Evolutionary conservation across 2,888 invertebrate genomes (phyloP).

Genomic region (Leptura quadrifasciata): DNA sequence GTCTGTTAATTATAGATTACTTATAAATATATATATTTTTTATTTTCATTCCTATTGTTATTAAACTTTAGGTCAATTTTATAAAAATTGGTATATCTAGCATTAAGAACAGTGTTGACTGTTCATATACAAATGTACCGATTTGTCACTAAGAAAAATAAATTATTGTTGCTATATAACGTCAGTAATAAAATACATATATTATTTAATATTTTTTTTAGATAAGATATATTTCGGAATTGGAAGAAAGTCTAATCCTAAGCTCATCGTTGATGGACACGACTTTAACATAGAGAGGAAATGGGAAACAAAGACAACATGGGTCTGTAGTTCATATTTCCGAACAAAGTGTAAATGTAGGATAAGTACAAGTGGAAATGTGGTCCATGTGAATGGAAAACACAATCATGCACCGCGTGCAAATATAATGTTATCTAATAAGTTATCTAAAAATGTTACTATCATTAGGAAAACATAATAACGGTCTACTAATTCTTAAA

Average conservation of each 20-base stretch:
- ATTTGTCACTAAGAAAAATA: no score
- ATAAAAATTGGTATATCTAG: no score
- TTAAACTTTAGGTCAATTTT: no score
- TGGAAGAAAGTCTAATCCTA: conserved; percentile 45
- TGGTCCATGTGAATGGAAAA: conserved; percentile 54
- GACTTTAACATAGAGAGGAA: conserved; percentile 61
- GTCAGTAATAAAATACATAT: background rate
- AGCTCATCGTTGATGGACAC: conserved; percentile 57
- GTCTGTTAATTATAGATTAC: no score
- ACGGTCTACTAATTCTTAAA: background rate
- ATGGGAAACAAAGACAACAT: conserved; percentile 56
- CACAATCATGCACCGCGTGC: conserved; percentile 61
- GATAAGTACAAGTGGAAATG: conserved; percentile 46
- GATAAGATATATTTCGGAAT: conserved; percentile 45
- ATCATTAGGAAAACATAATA: conserved; percentile 49
- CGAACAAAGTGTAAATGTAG: conserved; percentile 60
- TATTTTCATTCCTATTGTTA: no score
- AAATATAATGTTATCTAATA: conserved; percentile 45
- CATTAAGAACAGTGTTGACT: no score
- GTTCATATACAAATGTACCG: no score
- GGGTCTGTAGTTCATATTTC: conserved; percentile 61
- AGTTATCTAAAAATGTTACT: conserved; percentile 58
- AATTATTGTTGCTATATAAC: no score
- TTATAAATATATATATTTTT: no score
- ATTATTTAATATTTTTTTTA: conserved; percentile 38